These are phyloP conservation scores for Oncorhynchus keta DNA, from an alignment of 2,113 vertebrate species.

Conservation along the genomic window DNA sequence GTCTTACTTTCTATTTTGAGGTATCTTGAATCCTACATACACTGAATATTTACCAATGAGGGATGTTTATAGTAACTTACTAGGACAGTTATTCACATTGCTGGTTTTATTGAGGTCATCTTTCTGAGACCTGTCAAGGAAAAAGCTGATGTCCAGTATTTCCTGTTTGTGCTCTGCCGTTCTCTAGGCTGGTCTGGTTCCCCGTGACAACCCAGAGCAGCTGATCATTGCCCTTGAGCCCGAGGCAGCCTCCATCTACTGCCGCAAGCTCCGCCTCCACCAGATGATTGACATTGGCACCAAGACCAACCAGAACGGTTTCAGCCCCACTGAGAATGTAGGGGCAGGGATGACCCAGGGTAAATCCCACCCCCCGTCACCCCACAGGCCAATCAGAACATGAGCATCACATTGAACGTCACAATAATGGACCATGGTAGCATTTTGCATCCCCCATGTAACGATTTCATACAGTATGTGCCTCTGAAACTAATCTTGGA, in stretches of 20 bases:
- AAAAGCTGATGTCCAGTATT: not conserved
- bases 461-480: not conserved
- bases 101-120: not conserved
- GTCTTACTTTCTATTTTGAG: not conserved
- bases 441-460: not conserved
- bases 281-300: constrained; percentile 92
- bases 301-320: constrained; percentile 84
- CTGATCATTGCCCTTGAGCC: constrained; percentile 94
- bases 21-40: not conserved
- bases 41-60: not conserved
- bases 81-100: not conserved
- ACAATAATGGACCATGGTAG: not conserved
- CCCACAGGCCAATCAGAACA: not conserved
- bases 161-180: constrained; percentile 32
- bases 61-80: not conserved
- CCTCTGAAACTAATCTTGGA: not conserved
- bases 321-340: constrained; percentile 85
- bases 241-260: constrained; percentile 97
- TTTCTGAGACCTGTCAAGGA: not conserved
- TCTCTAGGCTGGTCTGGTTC: constrained; percentile 86
- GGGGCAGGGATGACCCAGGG: constrained; percentile 80
- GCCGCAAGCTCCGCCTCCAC: constrained; percentile 95
- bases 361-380: constrained; percentile 26
- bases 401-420: not conserved
- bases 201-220: constrained; percentile 90